A percentile compares a stretch with the other conserved stretches of the same genome.
phyloP scores from a whole-genome alignment of 2,113 vertebrate genomes.

The Regulus satrapa region DNA sequence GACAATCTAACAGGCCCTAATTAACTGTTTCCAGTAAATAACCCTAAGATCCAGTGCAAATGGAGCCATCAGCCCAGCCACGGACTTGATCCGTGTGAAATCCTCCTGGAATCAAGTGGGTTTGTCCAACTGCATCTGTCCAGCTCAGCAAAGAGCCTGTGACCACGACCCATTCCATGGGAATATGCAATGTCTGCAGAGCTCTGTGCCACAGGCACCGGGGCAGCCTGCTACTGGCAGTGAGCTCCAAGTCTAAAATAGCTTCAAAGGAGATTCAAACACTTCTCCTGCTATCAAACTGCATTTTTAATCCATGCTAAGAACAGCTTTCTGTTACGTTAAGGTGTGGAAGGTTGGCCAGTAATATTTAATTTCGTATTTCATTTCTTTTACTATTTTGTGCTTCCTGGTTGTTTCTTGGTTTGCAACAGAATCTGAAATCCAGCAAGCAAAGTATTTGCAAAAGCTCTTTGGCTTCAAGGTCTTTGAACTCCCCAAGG shows the following conservation, averaged over 20 bases:
- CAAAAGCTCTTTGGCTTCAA: neutral
- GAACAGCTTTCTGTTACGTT: neutral
- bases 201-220: neutral
- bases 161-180: neutral
- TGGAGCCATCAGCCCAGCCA: neutral
- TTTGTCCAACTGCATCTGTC: neutral
- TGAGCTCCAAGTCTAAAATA: neutral
- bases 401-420: neutral
- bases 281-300: neutral
- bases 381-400: neutral
- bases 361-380: neutral
- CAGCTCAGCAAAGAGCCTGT: neutral
- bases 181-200: neutral
- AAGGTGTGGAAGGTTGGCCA: neutral
- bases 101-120: neutral
- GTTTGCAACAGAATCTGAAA: neutral
- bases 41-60: neutral
- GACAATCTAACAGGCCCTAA: neutral
- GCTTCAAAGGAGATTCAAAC: neutral
- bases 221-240: neutral
- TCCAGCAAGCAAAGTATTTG: neutral
- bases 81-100: neutral
- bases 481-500: neutral
- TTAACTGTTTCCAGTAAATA: neutral
- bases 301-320: neutral